These are phyloP conservation scores for Sicus ferrugineus DNA, from an alignment of 2,888 invertebrate species.

Conservation along the genomic window DNA sequence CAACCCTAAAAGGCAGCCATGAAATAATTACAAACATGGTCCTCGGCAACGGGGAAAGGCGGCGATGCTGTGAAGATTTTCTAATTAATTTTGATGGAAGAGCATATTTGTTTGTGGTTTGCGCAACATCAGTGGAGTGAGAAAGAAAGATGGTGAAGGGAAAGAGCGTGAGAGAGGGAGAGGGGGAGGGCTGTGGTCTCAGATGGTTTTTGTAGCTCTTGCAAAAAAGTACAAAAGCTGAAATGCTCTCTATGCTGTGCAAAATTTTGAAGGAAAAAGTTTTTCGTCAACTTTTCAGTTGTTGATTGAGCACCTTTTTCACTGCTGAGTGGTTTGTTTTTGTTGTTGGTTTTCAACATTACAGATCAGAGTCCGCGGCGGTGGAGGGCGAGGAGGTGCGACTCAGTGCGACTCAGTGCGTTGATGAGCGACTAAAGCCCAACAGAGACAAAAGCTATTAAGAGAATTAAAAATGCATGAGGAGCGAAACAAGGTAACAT, in stretches of 20 bases:
- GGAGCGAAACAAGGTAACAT: conserved; percentile 34
- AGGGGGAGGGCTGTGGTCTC: conserved; percentile 39
- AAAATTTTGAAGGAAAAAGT: conserved; percentile 25
- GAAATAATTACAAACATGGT: conserved; percentile 20
- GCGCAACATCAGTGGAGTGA: no score
- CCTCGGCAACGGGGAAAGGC: background rate
- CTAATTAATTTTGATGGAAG: conserved; percentile 61
- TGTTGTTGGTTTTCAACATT: conserved; percentile 26
- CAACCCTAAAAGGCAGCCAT: conserved; percentile 28
- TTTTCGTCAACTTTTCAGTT: conserved; percentile 34
- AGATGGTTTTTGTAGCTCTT: conserved; percentile 34
- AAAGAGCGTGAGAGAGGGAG: background rate
- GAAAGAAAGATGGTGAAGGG: background rate
- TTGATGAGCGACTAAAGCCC: conserved; percentile 28
- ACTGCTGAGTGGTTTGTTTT: conserved; percentile 43
- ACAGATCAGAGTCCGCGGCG: background rate
- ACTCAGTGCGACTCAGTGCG: conserved; percentile 28
- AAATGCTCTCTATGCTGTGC: conserved; percentile 34
- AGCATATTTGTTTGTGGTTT: conserved; percentile 35
- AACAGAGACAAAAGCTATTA: conserved; percentile 56
- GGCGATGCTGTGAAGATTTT: conserved; percentile 42
- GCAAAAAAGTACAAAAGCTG: conserved; percentile 38
- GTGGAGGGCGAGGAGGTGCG: no score
- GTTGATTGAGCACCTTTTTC: conserved; percentile 31
- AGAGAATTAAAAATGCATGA: conserved; percentile 58